A percentile compares a stretch with the other conserved stretches of the same genome.
Evolutionary conservation across 2,888 invertebrate species (phyloP).

Genomic region (Temnothorax unifasciatus): DNA sequence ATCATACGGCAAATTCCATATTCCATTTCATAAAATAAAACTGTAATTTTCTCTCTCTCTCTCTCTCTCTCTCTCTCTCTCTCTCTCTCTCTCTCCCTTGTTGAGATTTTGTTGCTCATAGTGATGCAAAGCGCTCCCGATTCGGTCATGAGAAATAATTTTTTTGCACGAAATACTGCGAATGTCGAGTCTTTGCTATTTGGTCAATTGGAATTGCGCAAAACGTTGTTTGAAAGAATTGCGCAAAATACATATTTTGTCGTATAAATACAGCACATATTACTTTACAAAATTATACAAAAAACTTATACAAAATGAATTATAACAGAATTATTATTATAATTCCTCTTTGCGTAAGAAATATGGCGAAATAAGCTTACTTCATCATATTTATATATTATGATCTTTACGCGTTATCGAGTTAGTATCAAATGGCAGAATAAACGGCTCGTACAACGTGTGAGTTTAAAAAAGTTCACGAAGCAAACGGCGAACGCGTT

Average conservation of each 20-base stretch:
- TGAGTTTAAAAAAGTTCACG: background rate
- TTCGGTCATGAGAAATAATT: background rate
- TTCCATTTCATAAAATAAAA: constrained; percentile 22
- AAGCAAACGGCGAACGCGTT: constrained; percentile 9
- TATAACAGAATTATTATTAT: background rate
- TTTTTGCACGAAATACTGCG: background rate
- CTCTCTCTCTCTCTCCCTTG: background rate
- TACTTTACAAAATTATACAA: background rate
- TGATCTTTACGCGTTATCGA: background rate
- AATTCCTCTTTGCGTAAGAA: background rate
- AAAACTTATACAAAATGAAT: background rate
- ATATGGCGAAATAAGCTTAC: background rate
- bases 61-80: too few relatives aligned
- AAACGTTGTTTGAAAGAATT: background rate
- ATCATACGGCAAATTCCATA: constrained; percentile 19
- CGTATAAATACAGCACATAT: background rate
- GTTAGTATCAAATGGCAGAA: background rate
- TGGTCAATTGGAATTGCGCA: background rate
- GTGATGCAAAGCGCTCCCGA: background rate
- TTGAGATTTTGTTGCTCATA: background rate
- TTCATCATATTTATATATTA: background rate
- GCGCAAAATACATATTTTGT: background rate
- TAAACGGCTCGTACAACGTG: background rate
- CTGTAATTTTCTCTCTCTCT: background rate
- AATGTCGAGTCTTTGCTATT: background rate